These are phyloP conservation scores for Ochropleura plecta DNA, from an alignment of 2,888 invertebrate genomes.

Conservation along the genomic window DNA sequence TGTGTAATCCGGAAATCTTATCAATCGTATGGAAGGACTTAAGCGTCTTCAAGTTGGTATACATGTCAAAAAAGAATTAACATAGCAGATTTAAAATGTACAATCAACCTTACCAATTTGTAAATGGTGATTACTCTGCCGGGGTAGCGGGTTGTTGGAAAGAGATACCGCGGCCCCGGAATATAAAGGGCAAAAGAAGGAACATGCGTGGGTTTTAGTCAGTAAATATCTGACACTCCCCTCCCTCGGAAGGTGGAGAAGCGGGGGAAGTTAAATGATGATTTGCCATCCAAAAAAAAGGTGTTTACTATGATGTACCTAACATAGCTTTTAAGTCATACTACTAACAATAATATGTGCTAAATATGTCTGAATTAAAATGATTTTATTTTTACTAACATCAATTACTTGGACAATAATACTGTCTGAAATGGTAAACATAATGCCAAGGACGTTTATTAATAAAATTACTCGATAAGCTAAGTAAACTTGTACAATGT, in stretches of 20 bases:
- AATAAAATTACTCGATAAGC: slow-evolving; percentile 2
- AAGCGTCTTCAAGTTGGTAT: neutral
- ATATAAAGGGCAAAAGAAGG: no score
- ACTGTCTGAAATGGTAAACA: neutral
- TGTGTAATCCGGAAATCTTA: neutral
- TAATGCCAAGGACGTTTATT: slow-evolving; percentile 42
- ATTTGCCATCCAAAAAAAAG: no score
- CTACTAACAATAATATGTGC: no score
- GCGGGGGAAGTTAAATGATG: no score
- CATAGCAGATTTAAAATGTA: neutral
- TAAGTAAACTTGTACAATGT: neutral
- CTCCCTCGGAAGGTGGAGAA: no score
- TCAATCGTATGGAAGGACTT: neutral
- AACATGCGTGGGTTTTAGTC: no score
- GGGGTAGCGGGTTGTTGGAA: no score
- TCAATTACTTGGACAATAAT: slow-evolving; percentile 24
- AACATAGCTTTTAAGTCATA: no score
- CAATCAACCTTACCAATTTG: neutral
- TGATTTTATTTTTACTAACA: neutral
- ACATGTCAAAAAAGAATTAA: neutral
- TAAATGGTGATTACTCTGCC: neutral
- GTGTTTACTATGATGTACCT: no score
- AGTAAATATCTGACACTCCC: no score
- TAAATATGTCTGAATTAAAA: no score
- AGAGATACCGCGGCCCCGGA: no score